These are phyloP conservation scores for Cephus sareptanus DNA, from an alignment of 2,888 invertebrate genomes.

Conservation along the genomic window DNA sequence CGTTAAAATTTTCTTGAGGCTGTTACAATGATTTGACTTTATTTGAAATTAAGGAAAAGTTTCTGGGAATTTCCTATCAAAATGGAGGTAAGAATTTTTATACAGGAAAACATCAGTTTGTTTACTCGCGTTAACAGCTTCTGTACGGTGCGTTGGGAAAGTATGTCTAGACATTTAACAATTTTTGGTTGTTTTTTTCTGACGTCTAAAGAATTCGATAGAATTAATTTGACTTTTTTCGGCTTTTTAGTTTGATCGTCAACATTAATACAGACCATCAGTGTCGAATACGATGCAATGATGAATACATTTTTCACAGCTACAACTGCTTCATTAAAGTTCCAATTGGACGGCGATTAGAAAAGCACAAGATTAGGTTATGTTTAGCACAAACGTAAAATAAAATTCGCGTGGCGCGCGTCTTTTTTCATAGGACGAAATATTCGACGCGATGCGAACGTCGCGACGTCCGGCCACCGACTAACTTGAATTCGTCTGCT, in stretches of 20 bases:
- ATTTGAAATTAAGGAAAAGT: no score
- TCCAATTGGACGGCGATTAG: not conserved
- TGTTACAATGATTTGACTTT: no score
- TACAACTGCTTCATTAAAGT: not conserved
- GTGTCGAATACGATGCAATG: slow-evolving; percentile 34
- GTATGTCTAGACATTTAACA: not conserved
- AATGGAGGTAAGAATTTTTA: not conserved
- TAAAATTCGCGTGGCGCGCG: slow-evolving; percentile 3
- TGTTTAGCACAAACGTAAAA: not conserved
- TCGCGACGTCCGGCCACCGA: slow-evolving; percentile 56
- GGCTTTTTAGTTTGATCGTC: not conserved
- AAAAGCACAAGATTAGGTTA: not conserved
- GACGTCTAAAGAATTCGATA: not conserved
- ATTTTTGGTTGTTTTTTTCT: not conserved
- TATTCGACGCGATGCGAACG: slow-evolving; percentile 35
- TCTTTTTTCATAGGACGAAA: not conserved
- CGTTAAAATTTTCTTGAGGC: no score
- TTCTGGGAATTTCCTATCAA: not conserved
- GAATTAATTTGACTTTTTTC: not conserved
- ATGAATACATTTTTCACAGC: not conserved
- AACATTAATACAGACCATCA: slow-evolving; percentile 41
- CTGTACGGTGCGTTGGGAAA: not conserved
- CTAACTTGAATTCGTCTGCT: slow-evolving; percentile 29
- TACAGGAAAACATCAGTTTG: not conserved
- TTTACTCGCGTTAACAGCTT: not conserved